These are phyloP conservation scores for Chrysaora quinquecirrha DNA, from an alignment of 30 jellyfish, hydroid and myxozoan species.

Conservation along the genomic window DNA sequence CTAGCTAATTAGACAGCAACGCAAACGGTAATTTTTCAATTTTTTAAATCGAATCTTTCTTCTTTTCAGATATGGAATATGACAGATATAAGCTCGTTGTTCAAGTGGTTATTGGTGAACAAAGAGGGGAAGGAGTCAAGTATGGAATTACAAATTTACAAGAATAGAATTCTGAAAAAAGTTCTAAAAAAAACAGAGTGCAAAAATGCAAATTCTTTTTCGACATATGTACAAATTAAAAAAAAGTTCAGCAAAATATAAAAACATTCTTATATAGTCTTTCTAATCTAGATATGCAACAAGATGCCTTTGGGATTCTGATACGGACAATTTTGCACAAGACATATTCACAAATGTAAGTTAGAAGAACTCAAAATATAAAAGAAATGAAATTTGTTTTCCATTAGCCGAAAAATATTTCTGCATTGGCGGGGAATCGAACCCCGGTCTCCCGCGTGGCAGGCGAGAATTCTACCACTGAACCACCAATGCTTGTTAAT, in stretches of 20 bases:
- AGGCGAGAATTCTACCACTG: constrained; percentile 1
- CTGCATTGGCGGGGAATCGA: constrained; percentile 1
- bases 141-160: constrained; percentile 26
- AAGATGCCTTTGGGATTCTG: constrained; percentile 98
- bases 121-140: constrained; percentile 99
- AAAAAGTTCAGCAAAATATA: too few relatives aligned
- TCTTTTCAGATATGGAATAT: constrained; percentile 78
- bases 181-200: background rate
- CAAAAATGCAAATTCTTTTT: too few relatives aligned
- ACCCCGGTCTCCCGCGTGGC: constrained; percentile 7
- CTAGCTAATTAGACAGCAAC: too few relatives aligned
- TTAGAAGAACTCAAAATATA: background rate
- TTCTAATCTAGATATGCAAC: constrained; percentile 85
- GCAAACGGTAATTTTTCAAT: too few relatives aligned
- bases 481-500: constrained; percentile 58
- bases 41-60: too few relatives aligned
- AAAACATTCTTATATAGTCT: too few relatives aligned
- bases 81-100: constrained; percentile 94
- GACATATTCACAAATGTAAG: constrained; percentile 92
- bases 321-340: constrained; percentile 96
- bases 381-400: background rate
- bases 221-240: too few relatives aligned
- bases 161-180: too few relatives aligned
- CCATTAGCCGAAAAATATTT: background rate
- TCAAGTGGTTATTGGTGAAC: constrained; percentile 99